These are phyloP conservation scores for Plagodis dolabraria DNA, from an alignment of 2,888 invertebrate genomes.

Conservation along the genomic window DNA sequence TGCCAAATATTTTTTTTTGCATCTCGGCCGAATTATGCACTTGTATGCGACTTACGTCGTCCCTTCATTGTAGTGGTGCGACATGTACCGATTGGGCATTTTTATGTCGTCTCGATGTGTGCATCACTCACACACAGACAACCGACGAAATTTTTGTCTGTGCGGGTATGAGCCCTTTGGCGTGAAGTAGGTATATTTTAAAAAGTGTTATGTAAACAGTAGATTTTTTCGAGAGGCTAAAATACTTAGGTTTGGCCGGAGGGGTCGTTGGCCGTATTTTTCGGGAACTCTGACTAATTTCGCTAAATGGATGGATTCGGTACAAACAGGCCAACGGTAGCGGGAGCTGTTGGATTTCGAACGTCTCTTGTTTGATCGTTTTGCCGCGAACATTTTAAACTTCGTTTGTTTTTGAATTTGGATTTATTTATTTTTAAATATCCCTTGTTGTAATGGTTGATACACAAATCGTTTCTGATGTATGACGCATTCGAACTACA, in stretches of 20 bases:
- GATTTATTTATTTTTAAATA: slow-evolving; percentile 26
- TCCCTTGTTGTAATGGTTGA: slow-evolving; percentile 23
- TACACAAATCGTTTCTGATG: slow-evolving; percentile 6
- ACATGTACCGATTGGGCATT: slow-evolving; percentile 81
- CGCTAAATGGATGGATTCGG: slow-evolving; percentile 68
- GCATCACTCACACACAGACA: slow-evolving; percentile 69
- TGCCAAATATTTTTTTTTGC: slow-evolving; percentile 86
- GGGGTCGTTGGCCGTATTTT: slow-evolving; percentile 78
- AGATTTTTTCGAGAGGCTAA: slow-evolving; percentile 68
- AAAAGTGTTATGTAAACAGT: slow-evolving; percentile 83
- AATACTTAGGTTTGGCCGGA: slow-evolving; percentile 78
- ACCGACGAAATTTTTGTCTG: slow-evolving; percentile 71
- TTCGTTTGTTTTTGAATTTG: slow-evolving; percentile 25
- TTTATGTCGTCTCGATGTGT: slow-evolving; percentile 74
- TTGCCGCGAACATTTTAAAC: slow-evolving; percentile 51
- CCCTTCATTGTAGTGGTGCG: slow-evolving; percentile 84
- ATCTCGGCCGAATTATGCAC: slow-evolving; percentile 85
- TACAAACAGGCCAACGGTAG: slow-evolving; percentile 48
- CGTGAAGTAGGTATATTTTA: slow-evolving; percentile 69
- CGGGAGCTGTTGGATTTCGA: slow-evolving; percentile 57
- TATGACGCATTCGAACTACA: background rate
- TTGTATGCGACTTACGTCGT: slow-evolving; percentile 85
- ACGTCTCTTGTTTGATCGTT: slow-evolving; percentile 42
- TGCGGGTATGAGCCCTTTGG: slow-evolving; percentile 76
- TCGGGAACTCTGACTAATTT: slow-evolving; percentile 83